These are phyloP conservation scores for Falcunculus frontatus DNA, from an alignment of 2,113 vertebrate species.

Conservation along the genomic window DNA sequence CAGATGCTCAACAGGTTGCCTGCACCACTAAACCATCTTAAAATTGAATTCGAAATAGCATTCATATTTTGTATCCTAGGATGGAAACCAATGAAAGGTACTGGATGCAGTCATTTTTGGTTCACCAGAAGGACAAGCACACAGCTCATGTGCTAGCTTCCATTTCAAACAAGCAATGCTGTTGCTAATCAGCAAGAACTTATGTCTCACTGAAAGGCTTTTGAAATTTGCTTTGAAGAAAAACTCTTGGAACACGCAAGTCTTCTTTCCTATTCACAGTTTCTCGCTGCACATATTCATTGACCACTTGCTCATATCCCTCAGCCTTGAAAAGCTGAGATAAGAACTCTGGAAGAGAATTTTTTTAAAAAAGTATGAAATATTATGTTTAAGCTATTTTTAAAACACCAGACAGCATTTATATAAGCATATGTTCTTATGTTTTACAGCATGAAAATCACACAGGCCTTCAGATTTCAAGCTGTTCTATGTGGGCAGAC, in stretches of 20 bases:
- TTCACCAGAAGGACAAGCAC: background rate
- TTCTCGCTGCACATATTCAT: conserved; percentile 89
- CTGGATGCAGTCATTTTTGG: background rate
- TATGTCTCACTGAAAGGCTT: conserved; percentile 64
- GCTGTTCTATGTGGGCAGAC: background rate
- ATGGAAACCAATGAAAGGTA: background rate
- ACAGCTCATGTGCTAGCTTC: background rate
- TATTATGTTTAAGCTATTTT: background rate
- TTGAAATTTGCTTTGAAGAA: conserved; percentile 92
- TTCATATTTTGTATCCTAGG: background rate
- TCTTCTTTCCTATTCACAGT: conserved; percentile 95
- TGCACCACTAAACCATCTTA: background rate
- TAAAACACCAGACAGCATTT: background rate
- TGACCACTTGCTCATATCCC: conserved; percentile 78
- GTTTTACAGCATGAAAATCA: background rate
- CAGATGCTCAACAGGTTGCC: background rate
- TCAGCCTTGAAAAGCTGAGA: conserved; percentile 77
- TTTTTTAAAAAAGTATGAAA: background rate
- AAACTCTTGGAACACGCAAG: conserved; percentile 86
- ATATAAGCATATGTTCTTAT: background rate
- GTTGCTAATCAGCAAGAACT: background rate
- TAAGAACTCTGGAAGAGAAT: conserved; percentile 81
- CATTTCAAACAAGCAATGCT: background rate
- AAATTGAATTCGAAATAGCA: background rate
- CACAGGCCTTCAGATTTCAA: background rate